phyloP scores from a whole-genome alignment of 2,888 invertebrate species.

The Troglohyphantes excavatus region DNA sequence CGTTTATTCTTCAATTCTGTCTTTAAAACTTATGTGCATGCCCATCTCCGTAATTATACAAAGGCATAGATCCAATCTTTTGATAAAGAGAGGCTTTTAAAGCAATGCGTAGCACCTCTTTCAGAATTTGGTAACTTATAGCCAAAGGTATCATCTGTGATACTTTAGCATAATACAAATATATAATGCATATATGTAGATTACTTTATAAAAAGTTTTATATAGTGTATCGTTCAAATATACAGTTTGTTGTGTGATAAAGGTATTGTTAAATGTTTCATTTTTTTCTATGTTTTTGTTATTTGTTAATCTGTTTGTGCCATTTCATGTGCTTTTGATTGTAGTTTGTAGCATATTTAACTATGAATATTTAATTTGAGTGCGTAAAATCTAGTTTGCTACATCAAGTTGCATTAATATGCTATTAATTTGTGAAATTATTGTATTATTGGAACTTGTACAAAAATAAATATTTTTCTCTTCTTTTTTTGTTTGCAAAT shows the following conservation, averaged over 20 bases:
- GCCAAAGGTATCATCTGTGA: conserved; percentile 79
- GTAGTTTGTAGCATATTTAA: background rate
- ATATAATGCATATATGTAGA: conserved; percentile 69
- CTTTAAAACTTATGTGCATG: background rate
- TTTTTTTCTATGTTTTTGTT: conserved; percentile 40
- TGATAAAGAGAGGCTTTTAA: conserved; percentile 52
- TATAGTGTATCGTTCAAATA: conserved; percentile 57
- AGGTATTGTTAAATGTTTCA: conserved; percentile 36
- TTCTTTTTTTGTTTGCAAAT: too few species aligned
- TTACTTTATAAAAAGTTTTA: conserved; percentile 75
- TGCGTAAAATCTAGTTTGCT: background rate
- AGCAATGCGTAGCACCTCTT: conserved; percentile 40
- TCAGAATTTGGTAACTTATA: conserved; percentile 74
- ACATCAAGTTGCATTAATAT: background rate
- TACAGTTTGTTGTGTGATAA: conserved; percentile 57
- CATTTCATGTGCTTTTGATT: conserved; percentile 16
- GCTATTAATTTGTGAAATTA: too few species aligned
- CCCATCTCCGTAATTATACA: conserved; percentile 34
- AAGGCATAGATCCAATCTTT: conserved; percentile 16
- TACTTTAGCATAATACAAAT: conserved; percentile 73
- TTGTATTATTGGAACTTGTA: too few species aligned
- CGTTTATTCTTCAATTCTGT: too few species aligned
- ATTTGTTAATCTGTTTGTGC: conserved; percentile 44
- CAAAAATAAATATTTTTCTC: too few species aligned
- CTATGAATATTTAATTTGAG: background rate